phyloP scores from a whole-genome alignment of 2,113 vertebrate species.

The Euleptes europaea region DNA sequence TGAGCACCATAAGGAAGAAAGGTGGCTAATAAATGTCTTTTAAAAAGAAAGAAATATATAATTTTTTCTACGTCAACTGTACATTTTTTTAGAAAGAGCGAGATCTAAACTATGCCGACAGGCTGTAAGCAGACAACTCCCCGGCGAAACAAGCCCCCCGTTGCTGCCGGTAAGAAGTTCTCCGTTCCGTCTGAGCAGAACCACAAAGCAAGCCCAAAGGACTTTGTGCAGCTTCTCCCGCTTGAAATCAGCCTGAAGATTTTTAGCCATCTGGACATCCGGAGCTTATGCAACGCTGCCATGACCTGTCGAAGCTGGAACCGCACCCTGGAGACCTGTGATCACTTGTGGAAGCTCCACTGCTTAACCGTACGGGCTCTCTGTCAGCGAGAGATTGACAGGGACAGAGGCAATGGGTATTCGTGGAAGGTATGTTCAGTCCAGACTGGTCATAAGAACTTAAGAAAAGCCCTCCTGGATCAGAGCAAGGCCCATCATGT shows the following conservation, averaged over 20 bases:
- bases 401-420: slow-evolving; percentile 75
- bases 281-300: slow-evolving; percentile 80
- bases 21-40: neutral
- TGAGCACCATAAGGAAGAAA: too few species aligned
- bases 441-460: too few species aligned
- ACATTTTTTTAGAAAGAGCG: neutral
- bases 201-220: neutral
- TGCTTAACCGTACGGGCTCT: slow-evolving; percentile 75
- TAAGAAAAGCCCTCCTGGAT: too few species aligned
- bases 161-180: slow-evolving; percentile 23
- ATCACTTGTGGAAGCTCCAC: slow-evolving; percentile 82
- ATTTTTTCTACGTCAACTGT: neutral
- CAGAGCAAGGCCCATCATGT: too few species aligned
- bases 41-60: too few species aligned
- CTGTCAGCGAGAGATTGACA: slow-evolving; percentile 82
- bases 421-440: slow-evolving; percentile 85
- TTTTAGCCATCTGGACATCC: slow-evolving; percentile 79
- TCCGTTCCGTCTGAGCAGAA: neutral
- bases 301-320: slow-evolving; percentile 83
- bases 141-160: slow-evolving; percentile 36
- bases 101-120: slow-evolving; percentile 68
- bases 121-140: slow-evolving; percentile 69
- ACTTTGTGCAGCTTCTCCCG: slow-evolving; percentile 79
- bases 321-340: slow-evolving; percentile 71
- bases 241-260: slow-evolving; percentile 81